A percentile compares a stretch with the other conserved stretches of the same genome.
Evolutionary conservation across 1,140 invertebrate genomes (phyloP).

Genomic region (Calliopsis andreniformis): DNA sequence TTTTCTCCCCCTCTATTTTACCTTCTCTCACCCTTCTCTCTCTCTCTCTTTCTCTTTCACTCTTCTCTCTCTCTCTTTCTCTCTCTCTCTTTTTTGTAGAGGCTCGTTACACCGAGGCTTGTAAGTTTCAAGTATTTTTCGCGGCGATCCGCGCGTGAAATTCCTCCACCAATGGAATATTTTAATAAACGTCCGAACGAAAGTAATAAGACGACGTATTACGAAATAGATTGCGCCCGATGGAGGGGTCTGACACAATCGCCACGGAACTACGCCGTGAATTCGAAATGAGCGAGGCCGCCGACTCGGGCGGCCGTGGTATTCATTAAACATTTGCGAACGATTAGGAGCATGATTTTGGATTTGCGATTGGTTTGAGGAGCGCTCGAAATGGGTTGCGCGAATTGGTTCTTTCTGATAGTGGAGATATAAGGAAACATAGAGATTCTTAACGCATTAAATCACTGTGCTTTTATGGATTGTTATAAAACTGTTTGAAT

Average conservation of each 20-base stretch:
- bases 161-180: conserved; percentile 10
- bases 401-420: no score
- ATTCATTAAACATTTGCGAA: conserved; percentile 8
- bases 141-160: conserved; percentile 45
- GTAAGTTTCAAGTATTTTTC: conserved; percentile 53
- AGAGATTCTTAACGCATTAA: no score
- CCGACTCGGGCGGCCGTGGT: not conserved
- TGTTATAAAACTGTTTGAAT: no score
- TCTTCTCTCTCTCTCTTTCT: conserved; percentile 23
- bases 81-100: conserved; percentile 14
- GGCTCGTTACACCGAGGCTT: conserved; percentile 44
- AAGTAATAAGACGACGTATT: not conserved
- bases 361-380: no score
- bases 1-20: conserved; percentile 1
- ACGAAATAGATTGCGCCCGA: conserved; percentile 7
- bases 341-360: not conserved
- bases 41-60: not conserved
- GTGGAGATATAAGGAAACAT: no score
- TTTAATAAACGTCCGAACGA: conserved; percentile 25
- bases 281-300: conserved; percentile 14
- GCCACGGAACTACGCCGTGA: not conserved
- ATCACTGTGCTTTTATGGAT: no score
- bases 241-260: not conserved
- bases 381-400: no score
- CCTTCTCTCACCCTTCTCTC: conserved; percentile 2